phyloP scores from a whole-genome alignment of 2,888 invertebrate genomes.

The Schrankia costaestrigalis region DNA sequence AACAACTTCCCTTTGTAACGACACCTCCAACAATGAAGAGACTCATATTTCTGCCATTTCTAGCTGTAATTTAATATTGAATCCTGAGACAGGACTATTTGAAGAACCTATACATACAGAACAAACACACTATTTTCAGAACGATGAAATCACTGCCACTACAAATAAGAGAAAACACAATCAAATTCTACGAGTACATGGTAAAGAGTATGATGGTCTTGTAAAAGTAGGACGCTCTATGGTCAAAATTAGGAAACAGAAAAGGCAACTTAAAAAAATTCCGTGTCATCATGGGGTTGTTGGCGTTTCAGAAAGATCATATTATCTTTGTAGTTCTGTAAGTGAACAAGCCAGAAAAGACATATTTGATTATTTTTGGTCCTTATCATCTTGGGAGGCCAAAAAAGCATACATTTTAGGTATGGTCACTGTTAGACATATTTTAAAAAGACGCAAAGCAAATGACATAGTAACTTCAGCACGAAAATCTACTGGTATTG shows the following conservation, averaged over 20 bases:
- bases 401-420: slow-evolving; percentile 7
- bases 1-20: too few species aligned
- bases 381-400: slow-evolving; percentile 4
- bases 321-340: slow-evolving; percentile 2
- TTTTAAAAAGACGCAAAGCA: not conserved
- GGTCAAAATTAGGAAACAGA: too few species aligned
- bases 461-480: not conserved
- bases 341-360: slow-evolving; percentile 2
- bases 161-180: not conserved
- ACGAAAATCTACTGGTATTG: not conserved
- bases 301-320: not conserved
- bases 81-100: not conserved
- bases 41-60: not conserved
- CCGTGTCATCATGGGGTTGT: not conserved
- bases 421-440: slow-evolving; percentile 3
- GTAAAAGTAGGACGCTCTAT: not conserved
- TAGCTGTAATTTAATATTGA: not conserved
- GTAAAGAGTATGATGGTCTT: not conserved
- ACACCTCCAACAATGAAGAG: too few species aligned
- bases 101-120: not conserved
- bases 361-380: slow-evolving; percentile 6
- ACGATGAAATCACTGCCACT: slow-evolving; percentile 1
- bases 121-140: not conserved
- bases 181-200: slow-evolving; percentile 1
- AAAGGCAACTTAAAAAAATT: not conserved